These are phyloP conservation scores for Dendrolimus punctatus DNA, from an alignment of 1,140 invertebrate species.

Conservation along the genomic window DNA sequence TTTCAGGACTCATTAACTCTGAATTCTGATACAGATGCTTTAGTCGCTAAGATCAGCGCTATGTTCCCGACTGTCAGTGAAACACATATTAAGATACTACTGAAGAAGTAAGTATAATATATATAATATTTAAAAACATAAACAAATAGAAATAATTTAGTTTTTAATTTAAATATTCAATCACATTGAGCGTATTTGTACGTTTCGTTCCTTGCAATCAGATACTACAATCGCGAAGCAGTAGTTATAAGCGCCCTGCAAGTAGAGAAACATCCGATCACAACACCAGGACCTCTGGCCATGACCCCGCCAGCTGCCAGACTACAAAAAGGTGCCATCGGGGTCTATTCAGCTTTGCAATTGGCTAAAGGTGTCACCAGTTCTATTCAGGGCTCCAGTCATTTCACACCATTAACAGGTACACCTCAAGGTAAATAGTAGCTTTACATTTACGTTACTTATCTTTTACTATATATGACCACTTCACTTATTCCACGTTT, in stretches of 20 bases:
- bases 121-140: neutral
- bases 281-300: constrained; percentile 84
- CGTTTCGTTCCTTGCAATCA: constrained; percentile 8
- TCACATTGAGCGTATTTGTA: too few relatives aligned
- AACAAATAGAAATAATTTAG: too few relatives aligned
- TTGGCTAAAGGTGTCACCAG: constrained; percentile 46
- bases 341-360: constrained; percentile 52
- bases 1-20: constrained; percentile 79
- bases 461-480: neutral
- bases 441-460: neutral
- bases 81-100: constrained; percentile 86
- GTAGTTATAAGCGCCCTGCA: constrained; percentile 93
- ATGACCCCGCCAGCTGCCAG: constrained; percentile 76
- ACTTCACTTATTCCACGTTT: too few relatives aligned
- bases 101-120: constrained; percentile 84
- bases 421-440: constrained; percentile 42
- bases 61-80: constrained; percentile 94
- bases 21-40: constrained; percentile 77
- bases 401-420: constrained; percentile 43
- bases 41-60: constrained; percentile 87
- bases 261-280: constrained; percentile 93
- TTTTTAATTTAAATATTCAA: too few relatives aligned
- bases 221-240: constrained; percentile 88
- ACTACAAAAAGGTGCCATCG: constrained; percentile 52
- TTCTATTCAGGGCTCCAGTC: constrained; percentile 50